phyloP scores from a whole-genome alignment of 2,888 invertebrate species.

The Dicranocentrus wangi region DNA sequence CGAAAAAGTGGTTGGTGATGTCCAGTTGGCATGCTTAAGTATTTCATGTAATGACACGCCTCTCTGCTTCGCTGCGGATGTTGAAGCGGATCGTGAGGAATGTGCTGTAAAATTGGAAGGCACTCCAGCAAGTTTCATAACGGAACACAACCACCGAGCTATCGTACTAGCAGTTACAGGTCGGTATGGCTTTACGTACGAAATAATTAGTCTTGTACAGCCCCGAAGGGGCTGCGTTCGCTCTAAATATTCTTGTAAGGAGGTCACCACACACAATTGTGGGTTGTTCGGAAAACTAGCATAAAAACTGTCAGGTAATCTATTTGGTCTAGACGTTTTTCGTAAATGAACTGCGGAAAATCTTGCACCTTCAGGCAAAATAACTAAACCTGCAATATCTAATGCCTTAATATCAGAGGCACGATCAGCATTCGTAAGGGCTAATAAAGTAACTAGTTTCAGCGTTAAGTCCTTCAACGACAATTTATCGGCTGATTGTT shows the following conservation, averaged over 20 bases:
- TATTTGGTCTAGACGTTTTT: conserved; percentile 11
- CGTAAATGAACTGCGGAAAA: background rate
- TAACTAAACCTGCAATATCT: background rate
- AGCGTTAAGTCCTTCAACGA: background rate
- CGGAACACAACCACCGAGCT: background rate
- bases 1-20: background rate
- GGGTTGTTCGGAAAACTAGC: background rate
- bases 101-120: background rate
- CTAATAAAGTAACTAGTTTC: conserved; percentile 1
- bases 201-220: background rate
- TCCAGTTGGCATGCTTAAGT: background rate
- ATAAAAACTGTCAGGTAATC: background rate
- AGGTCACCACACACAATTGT: background rate
- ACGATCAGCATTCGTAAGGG: background rate
- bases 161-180: conserved; percentile 1
- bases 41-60: background rate
- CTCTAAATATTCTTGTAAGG: background rate
- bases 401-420: background rate
- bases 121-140: background rate
- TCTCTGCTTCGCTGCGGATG: background rate
- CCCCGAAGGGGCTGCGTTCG: background rate
- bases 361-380: background rate
- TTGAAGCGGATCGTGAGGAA: background rate
- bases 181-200: background rate
- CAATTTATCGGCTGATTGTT: background rate